Evolutionary conservation across 2,797 vertebrate species (phyloP), one percentile per base, ranked within the genome.

Genomic region (Oceanodroma leucorhoa): DNA sequence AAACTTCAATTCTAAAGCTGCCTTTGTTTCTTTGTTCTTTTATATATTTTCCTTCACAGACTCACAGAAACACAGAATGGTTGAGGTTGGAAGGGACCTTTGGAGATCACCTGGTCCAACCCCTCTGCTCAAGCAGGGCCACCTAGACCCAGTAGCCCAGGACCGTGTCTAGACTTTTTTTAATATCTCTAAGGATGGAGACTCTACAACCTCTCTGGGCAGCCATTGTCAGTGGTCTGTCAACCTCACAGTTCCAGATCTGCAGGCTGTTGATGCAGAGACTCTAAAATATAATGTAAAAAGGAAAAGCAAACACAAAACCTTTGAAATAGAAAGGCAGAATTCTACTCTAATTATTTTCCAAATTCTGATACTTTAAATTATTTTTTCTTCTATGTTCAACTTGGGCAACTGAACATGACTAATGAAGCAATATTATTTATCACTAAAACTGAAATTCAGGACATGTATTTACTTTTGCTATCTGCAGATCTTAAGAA

Each of bases 1-100:
- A 91, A 77, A 7, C 50, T 89, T 78, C 29, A 62, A 27, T 81
- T 95, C 83, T 61, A 86, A 86, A 89, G 38, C 58, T 82, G 62
- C 19, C 26, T 70, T 72, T 72, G 32, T 43, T 77, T 10, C 32
- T 41, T 70, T 81, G 24, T 50, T 92, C 9, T 11, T 40, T 67
- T 64, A 50, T 5, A 14, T 46, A 38, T 45, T 76, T 79, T 81
- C 26, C 36, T 91, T 78, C 71, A 83, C 11, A 53, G 48, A 67
- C 41, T 72, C 21, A 32, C 8, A 83, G 43, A 82, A 67, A 46
- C 15, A 43, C 3, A 27, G 21, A 32, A 41, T 15, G 21, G 11
- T 9, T 85, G 60, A 51, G 22, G 26, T 45, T 79, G 50, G 22
- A 61, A 73, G 21, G 18, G 32, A 60, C 20, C 10, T 60, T 32